phyloP scores from a whole-genome alignment of 2,888 invertebrate genomes.

The Carpatolechia fugitivella region DNA sequence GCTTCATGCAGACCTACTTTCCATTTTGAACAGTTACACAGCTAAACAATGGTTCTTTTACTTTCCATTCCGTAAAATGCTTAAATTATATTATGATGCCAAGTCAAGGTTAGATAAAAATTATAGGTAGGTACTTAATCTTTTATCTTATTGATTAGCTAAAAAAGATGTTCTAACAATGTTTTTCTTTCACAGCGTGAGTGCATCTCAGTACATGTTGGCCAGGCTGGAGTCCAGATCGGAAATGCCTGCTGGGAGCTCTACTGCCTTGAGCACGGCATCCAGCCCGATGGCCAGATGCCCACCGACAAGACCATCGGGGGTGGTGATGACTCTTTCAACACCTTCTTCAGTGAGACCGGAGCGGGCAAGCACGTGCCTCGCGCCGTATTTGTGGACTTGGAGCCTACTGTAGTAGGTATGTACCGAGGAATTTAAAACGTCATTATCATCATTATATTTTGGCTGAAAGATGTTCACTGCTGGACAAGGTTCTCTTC shows the following conservation, averaged over 20 bases:
- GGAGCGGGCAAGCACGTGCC: slow-evolving; percentile 98
- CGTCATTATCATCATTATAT: no score
- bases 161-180: neutral
- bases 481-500: no score
- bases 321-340: slow-evolving; percentile 96
- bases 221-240: slow-evolving; percentile 88
- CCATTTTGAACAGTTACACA: neutral
- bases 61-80: neutral
- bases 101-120: neutral
- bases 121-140: no score
- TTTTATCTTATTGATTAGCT: no score
- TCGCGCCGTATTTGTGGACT: slow-evolving; percentile 95
- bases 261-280: slow-evolving; percentile 93
- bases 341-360: slow-evolving; percentile 96
- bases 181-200: slow-evolving; percentile 72
- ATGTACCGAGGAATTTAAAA: slow-evolving; percentile 29
- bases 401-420: slow-evolving; percentile 96
- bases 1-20: neutral
- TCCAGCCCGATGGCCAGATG: slow-evolving; percentile 96
- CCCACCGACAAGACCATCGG: slow-evolving; percentile 95
- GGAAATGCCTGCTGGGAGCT: slow-evolving; percentile 95
- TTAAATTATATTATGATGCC: neutral
- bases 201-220: slow-evolving; percentile 82
- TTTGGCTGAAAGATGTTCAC: neutral
- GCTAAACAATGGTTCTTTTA: neutral